These are phyloP conservation scores for Coenonympha arcania DNA, from an alignment of 2,888 invertebrate species.

Conservation along the genomic window DNA sequence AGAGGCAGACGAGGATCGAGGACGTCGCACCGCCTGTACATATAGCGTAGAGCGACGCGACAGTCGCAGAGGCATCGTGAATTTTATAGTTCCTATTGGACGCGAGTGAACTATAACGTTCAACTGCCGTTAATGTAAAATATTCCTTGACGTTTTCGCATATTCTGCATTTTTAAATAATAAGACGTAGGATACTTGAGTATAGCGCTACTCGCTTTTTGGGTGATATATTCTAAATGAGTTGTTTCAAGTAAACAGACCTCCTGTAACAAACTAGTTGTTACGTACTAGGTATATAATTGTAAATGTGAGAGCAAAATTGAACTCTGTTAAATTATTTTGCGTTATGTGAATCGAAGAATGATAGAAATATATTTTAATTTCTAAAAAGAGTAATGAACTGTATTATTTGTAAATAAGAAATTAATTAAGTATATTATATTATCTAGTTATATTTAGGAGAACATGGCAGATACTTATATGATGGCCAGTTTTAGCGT, in stretches of 20 bases:
- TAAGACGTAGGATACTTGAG: slow-evolving; percentile 70
- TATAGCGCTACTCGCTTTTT: slow-evolving; percentile 70
- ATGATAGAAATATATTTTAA: slow-evolving; percentile 75
- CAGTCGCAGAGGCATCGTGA: slow-evolving; percentile 66
- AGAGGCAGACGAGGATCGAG: too few species aligned
- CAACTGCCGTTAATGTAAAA: slow-evolving; percentile 72
- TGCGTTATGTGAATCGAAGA: slow-evolving; percentile 75
- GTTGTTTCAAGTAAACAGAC: slow-evolving; percentile 64
- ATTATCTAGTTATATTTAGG: slow-evolving; percentile 74
- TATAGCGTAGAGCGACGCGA: slow-evolving; percentile 40
- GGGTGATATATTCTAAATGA: slow-evolving; percentile 73
- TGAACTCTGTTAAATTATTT: slow-evolving; percentile 76
- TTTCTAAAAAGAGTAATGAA: slow-evolving; percentile 72
- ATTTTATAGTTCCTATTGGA: slow-evolving; percentile 75
- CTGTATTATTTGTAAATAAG: slow-evolving; percentile 79
- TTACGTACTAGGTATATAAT: slow-evolving; percentile 70
- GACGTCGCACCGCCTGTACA: slow-evolving; percentile 48
- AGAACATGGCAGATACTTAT: slow-evolving; percentile 79
- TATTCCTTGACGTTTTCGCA: slow-evolving; percentile 73
- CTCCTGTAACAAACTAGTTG: slow-evolving; percentile 52
- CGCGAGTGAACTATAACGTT: slow-evolving; percentile 74
- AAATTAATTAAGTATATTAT: slow-evolving; percentile 76
- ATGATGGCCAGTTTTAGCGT: slow-evolving; percentile 81
- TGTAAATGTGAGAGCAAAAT: slow-evolving; percentile 74
- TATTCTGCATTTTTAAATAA: slow-evolving; percentile 72